Percentiles rank a stretch among this genome's conserved stretches.
These are phyloP conservation scores for Drosophila sp. DNA, from an alignment of 1,140 invertebrate genomes.

Conservation along the genomic window DNA sequence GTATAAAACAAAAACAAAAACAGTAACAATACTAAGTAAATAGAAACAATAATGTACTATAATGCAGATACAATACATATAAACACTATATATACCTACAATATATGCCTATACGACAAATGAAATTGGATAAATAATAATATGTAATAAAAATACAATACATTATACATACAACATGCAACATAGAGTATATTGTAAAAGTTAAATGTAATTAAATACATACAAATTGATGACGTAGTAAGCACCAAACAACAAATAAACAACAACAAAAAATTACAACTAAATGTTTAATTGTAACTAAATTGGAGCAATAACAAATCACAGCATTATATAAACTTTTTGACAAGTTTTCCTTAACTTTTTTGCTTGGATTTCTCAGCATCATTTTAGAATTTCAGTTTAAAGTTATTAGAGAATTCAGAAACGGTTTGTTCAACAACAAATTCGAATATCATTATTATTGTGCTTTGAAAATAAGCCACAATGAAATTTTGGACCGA, in stretches of 20 bases:
- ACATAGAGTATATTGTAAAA: slow-evolving; percentile 76
- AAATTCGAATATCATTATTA: too few species aligned
- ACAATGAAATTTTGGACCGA: too few species aligned
- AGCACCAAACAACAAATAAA: slow-evolving; percentile 79
- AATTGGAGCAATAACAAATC: too few species aligned
- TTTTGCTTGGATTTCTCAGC: too few species aligned
- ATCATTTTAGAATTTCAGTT: too few species aligned
- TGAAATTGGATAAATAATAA: slow-evolving; percentile 69
- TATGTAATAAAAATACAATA: slow-evolving; percentile 42
- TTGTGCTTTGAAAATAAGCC: too few species aligned
- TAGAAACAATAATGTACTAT: slow-evolving; percentile 84
- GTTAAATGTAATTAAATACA: slow-evolving; percentile 72
- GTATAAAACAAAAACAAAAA: too few species aligned
- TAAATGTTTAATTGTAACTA: too few species aligned
- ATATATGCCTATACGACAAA: slow-evolving; percentile 78
- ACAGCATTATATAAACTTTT: too few species aligned
- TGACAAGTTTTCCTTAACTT: too few species aligned
- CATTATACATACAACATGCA: slow-evolving; percentile 48
- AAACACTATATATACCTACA: slow-evolving; percentile 79
- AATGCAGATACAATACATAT: slow-evolving; percentile 76
- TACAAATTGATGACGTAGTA: slow-evolving; percentile 78
- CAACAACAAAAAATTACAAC: slow-evolving; percentile 40
- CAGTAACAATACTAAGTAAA: slow-evolving; percentile 80
- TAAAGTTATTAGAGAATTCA: too few species aligned
- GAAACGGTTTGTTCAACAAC: too few species aligned